Conservation (phyloP, 2,888 invertebrate genomes). For the Nephrocerus scutellatus region DNA sequence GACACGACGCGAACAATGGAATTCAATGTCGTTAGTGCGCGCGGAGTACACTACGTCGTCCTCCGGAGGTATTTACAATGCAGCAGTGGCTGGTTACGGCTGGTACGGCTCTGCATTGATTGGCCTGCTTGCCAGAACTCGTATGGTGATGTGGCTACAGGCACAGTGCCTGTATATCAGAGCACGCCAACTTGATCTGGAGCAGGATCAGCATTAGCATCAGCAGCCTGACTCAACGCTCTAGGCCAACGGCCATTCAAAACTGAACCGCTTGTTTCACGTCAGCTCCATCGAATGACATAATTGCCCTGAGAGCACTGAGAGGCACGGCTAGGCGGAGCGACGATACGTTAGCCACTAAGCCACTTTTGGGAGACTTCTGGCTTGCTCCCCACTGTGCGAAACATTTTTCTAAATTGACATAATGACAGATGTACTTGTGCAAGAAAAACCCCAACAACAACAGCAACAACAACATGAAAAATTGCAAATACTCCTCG, state of each 20-base stretch:
- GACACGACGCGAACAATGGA: conserved; percentile 13
- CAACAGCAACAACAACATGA: conserved; percentile 2
- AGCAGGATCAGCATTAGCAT: conserved; percentile 16
- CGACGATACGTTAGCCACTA: conserved; percentile 1
- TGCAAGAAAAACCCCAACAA: not conserved
- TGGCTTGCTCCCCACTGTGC: conserved; percentile 21
- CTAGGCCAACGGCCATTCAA: conserved; percentile 23
- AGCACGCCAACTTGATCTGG: conserved; percentile 5
- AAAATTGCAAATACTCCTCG: not conserved
- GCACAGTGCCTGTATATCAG: not conserved
- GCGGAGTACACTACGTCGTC: not conserved
- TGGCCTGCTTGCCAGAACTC: not conserved
- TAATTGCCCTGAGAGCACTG: conserved; percentile 26
- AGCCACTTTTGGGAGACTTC: conserved; percentile 13
- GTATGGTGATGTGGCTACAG: conserved; percentile 2
- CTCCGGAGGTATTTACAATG: conserved; percentile 1
- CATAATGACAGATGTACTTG: conserved; percentile 34
- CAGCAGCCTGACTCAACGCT: conserved; percentile 11
- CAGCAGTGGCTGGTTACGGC: conserved; percentile 1
- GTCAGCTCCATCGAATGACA: conserved; percentile 34
- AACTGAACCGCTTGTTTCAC: conserved; percentile 31
- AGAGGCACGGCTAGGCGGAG: not conserved
- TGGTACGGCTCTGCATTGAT: conserved; percentile 14
- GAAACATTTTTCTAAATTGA: conserved; percentile 33
- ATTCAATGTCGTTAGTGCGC: conserved; percentile 22